Conservation (phyloP, 2,113 vertebrate genomes). For the Herpetotheres cachinnans region DNA sequence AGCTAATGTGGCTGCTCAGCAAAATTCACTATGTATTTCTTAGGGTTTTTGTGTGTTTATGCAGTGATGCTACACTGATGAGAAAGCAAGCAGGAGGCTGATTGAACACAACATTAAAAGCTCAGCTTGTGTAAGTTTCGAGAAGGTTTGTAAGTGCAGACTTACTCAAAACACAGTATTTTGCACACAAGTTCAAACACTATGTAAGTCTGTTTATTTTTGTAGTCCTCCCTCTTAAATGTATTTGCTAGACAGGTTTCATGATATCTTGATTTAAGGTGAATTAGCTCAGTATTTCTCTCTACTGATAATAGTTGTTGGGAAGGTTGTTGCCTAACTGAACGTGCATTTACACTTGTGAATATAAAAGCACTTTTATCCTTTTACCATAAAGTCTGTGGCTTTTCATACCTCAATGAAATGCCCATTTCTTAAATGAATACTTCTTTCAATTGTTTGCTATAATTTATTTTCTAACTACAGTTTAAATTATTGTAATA, state of each 20-base stretch:
- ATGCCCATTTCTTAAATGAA: not conserved
- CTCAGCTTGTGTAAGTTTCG: not conserved
- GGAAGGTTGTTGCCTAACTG: not conserved
- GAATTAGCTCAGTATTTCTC: not conserved
- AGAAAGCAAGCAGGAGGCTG: not conserved
- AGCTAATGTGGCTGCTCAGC: not conserved
- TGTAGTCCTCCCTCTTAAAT: not conserved
- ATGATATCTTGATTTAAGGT: not conserved
- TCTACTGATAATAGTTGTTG: not conserved
- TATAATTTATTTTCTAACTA: not conserved
- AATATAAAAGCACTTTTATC: not conserved
- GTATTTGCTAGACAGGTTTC: not conserved
- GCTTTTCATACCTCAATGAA: not conserved
- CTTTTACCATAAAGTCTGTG: not conserved
- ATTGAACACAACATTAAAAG: not conserved
- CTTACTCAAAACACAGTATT: not conserved
- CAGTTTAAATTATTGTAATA: not conserved
- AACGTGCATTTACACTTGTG: not conserved
- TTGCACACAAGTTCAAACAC: not conserved
- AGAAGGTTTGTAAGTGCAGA: not conserved
- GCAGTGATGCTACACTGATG: not conserved
- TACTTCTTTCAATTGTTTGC: not conserved
- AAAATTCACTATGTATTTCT: not conserved
- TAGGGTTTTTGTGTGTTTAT: not conserved
- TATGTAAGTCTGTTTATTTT: not conserved